A percentile compares a stretch with the other conserved stretches of the same genome.
Evolutionary conservation across 2,888 invertebrate species (phyloP).

Genomic region (Pecten maximus): DNA sequence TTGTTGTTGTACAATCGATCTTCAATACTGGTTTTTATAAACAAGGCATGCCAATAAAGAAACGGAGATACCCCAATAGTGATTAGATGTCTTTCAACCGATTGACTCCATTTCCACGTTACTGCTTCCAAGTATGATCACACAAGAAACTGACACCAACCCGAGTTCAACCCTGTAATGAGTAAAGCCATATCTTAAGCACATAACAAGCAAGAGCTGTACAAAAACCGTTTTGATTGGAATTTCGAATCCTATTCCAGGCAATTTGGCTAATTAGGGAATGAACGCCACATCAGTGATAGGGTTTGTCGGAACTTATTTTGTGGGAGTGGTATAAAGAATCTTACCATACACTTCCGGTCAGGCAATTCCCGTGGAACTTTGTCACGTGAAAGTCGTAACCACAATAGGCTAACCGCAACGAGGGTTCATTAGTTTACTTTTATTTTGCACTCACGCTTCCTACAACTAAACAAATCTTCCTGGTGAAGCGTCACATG

Average conservation of each 20-base stretch:
- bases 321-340: background rate
- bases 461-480: background rate
- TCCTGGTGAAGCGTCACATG: background rate
- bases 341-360: background rate
- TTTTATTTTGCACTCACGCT: background rate
- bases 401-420: background rate
- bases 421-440: background rate
- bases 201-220: background rate
- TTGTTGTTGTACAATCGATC: too few species aligned
- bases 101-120: background rate
- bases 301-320: background rate
- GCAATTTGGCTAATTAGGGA: background rate
- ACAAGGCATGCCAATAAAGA: too few species aligned
- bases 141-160: background rate
- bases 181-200: background rate
- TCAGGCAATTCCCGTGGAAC: background rate
- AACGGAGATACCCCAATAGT: background rate
- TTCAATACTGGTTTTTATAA: too few species aligned
- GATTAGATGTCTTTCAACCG: background rate
- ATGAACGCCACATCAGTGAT: background rate
- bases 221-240: background rate
- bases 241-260: background rate
- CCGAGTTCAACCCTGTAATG: background rate
- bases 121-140: too few species aligned
- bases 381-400: background rate